phyloP scores from a whole-genome alignment of 2,113 vertebrate species.

The Chitala chitala region DNA sequence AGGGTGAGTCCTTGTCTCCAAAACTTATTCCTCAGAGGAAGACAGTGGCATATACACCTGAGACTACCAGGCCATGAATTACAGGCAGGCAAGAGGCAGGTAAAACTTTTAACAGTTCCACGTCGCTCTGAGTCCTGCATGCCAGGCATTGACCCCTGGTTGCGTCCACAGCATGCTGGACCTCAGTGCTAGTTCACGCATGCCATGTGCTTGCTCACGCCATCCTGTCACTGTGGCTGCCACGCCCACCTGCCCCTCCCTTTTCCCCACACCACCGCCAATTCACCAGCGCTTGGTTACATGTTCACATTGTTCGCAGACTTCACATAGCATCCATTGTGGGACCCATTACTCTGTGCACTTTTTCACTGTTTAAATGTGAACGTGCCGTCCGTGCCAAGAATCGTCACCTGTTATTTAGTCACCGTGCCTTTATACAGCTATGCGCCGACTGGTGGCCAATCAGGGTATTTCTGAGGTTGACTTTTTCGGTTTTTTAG shows the following conservation, averaged over 20 bases:
- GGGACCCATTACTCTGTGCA: not conserved
- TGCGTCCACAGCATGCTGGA: constrained; percentile 26
- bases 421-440: not conserved
- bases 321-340: not conserved
- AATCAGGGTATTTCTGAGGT: too few species aligned
- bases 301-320: not conserved
- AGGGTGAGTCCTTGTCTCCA: constrained; percentile 82
- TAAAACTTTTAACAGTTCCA: constrained; percentile 47
- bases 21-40: constrained; percentile 69
- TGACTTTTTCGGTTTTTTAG: too few species aligned
- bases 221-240: not conserved
- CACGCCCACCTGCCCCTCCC: not conserved
- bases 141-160: constrained; percentile 1
- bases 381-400: not conserved
- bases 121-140: constrained; percentile 3
- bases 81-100: constrained; percentile 62
- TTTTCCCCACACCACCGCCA: not conserved
- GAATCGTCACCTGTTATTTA: not conserved
- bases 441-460: too few species aligned
- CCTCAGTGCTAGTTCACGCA: constrained; percentile 14
- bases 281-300: not conserved
- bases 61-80: constrained; percentile 61
- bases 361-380: too few species aligned
- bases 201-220: not conserved
- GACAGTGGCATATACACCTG: constrained; percentile 55